Evolutionary conservation across 2,888 invertebrate species (phyloP).

Genomic region (Drosophila kuntzei): DNA sequence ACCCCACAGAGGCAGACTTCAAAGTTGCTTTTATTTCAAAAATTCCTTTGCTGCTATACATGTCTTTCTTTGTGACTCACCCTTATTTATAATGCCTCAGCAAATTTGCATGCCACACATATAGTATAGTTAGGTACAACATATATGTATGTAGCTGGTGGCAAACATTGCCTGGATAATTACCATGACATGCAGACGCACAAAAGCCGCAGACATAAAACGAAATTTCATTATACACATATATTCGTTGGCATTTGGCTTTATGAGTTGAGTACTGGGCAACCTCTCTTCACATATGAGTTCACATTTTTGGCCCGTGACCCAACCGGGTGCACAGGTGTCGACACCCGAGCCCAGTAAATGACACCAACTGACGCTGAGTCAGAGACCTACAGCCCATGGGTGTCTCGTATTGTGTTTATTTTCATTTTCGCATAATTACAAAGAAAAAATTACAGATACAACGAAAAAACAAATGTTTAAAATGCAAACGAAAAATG

Average conservation of each 20-base stretch:
- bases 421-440: slow-evolving; percentile 76
- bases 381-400: slow-evolving; percentile 42
- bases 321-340: slow-evolving; percentile 73
- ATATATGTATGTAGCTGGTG: slow-evolving; percentile 7
- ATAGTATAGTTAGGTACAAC: not conserved
- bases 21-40: not conserved
- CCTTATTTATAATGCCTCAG: not conserved
- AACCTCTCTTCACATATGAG: slow-evolving; percentile 67
- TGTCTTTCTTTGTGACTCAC: slow-evolving; percentile 34
- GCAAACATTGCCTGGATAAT: slow-evolving; percentile 45
- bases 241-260: slow-evolving; percentile 48
- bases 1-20: not conserved
- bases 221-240: slow-evolving; percentile 60
- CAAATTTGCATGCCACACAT: slow-evolving; percentile 29
- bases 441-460: slow-evolving; percentile 46
- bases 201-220: slow-evolving; percentile 54
- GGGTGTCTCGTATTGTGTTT: slow-evolving; percentile 57
- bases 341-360: slow-evolving; percentile 59
- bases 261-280: slow-evolving; percentile 38
- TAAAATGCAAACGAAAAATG: slow-evolving; percentile 51
- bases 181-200: slow-evolving; percentile 72
- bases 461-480: slow-evolving; percentile 28
- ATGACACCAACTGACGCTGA: slow-evolving; percentile 58
- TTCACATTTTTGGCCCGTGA: slow-evolving; percentile 80
- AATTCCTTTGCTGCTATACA: not conserved